Percentiles rank a stretch among this genome's conserved stretches.
Evolutionary conservation across 2,888 invertebrate genomes (phyloP).

Genomic region (Odiellus spinosus): DNA sequence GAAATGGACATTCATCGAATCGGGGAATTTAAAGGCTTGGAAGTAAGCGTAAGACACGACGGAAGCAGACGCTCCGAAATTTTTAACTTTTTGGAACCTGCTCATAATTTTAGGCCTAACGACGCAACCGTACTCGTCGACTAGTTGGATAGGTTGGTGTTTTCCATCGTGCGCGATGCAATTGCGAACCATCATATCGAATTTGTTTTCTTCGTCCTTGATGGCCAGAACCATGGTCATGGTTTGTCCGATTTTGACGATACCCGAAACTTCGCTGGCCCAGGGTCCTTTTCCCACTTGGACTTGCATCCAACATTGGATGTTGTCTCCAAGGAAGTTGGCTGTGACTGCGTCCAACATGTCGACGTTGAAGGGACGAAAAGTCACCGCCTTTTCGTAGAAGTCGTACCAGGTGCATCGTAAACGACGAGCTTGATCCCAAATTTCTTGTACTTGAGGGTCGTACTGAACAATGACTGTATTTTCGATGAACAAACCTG

Average conservation of each 20-base stretch:
- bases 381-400: conserved; percentile 86
- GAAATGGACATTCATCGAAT: conserved; percentile 93
- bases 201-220: conserved; percentile 88
- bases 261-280: conserved; percentile 92
- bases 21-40: conserved; percentile 93
- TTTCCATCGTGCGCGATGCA: conserved; percentile 91
- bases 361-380: conserved; percentile 78
- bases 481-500: conserved; percentile 84
- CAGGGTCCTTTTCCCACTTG: conserved; percentile 91
- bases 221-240: conserved; percentile 95
- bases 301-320: conserved; percentile 96
- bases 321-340: conserved; percentile 84
- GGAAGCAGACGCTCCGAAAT: conserved; percentile 83
- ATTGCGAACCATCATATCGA: conserved; percentile 84
- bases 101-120: conserved; percentile 82
- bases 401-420: conserved; percentile 93
- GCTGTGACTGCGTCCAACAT: conserved; percentile 89
- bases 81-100: conserved; percentile 87
- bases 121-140: conserved; percentile 84
- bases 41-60: conserved; percentile 89
- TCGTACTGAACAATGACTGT: conserved; percentile 81
- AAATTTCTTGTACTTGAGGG: conserved; percentile 84
- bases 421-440: conserved; percentile 83
- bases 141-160: conserved; percentile 76
- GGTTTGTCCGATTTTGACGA: conserved; percentile 87